A percentile compares a stretch with the other conserved stretches of the same genome.
phyloP scores from a whole-genome alignment of 1,140 invertebrate genomes.

The Calycopis cecrops region DNA sequence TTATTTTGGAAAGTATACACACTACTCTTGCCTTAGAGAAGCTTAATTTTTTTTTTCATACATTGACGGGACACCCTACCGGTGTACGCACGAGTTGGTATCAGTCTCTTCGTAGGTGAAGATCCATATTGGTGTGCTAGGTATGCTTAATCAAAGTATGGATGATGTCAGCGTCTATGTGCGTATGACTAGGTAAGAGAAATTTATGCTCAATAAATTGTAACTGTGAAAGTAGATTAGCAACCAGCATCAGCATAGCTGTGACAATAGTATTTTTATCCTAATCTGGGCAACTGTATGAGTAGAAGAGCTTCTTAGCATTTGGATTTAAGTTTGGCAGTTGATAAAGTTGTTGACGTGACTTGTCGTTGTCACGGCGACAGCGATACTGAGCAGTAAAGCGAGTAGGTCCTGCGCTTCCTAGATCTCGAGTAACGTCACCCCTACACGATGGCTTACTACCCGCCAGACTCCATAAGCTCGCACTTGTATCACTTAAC shows the following conservation, averaged over 20 bases:
- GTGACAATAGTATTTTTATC: conserved; percentile 2
- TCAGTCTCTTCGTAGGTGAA: neutral
- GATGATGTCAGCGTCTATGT: neutral
- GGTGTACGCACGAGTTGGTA: neutral
- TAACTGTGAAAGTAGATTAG: neutral
- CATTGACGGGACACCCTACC: too few relatives aligned
- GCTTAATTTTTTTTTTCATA: too few relatives aligned
- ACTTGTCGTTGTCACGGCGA: too few relatives aligned
- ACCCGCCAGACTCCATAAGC: too few relatives aligned
- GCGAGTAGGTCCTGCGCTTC: too few relatives aligned
- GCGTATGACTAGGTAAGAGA: neutral
- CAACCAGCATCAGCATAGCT: conserved; percentile 1
- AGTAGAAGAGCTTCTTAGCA: conserved; percentile 7
- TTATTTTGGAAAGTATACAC: too few relatives aligned
- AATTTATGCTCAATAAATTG: conserved; percentile 8
- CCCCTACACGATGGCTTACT: too few relatives aligned
- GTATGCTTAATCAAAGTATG: neutral
- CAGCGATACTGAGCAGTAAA: too few relatives aligned
- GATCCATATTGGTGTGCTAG: neutral
- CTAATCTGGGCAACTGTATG: neutral
- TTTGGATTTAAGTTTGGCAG: conserved; percentile 8
- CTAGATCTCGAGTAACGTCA: too few relatives aligned
- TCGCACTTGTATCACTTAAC: neutral
- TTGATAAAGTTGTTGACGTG: neutral
- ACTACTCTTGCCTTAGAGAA: too few relatives aligned